A percentile compares a stretch with the other conserved stretches of the same genome.
These are phyloP conservation scores for Drosophila ambigua DNA, from an alignment of 1,140 invertebrate genomes.

Conservation along the genomic window DNA sequence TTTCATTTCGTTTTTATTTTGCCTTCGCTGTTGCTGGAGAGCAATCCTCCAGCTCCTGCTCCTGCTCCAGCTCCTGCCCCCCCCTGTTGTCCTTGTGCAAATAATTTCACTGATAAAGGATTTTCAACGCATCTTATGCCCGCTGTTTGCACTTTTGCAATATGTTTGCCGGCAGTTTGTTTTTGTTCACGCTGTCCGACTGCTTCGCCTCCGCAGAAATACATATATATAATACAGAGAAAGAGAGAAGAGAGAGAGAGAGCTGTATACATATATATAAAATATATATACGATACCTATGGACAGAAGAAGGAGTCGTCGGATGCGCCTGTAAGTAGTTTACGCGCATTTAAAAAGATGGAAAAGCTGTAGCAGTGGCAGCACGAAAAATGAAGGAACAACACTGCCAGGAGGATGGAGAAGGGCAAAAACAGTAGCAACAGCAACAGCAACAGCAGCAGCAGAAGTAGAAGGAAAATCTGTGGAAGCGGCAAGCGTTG, in stretches of 20 bases:
- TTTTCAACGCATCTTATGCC: conserved; percentile 79
- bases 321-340: conserved; percentile 72
- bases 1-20: conserved; percentile 35
- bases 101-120: conserved; percentile 81
- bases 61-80: neutral
- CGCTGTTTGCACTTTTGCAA: conserved; percentile 77
- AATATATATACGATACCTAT: conserved; percentile 24
- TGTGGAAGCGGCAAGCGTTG: too few relatives aligned
- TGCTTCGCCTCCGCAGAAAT: conserved; percentile 4
- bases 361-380: conserved; percentile 7
- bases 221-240: conserved; percentile 40
- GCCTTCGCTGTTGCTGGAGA: conserved; percentile 8
- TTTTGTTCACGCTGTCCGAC: conserved; percentile 32
- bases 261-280: conserved; percentile 21
- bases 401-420: conserved; percentile 31
- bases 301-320: conserved; percentile 14
- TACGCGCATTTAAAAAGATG: conserved; percentile 72
- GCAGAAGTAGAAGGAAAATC: conserved; percentile 1
- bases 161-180: conserved; percentile 65
- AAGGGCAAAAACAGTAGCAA: conserved; percentile 13
- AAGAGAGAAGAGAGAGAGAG: neutral
- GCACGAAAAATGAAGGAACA: conserved; percentile 1
- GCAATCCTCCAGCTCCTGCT: conserved; percentile 13
- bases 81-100: conserved; percentile 67
- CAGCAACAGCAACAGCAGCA: conserved; percentile 1